Evolutionary conservation across 2,797 vertebrate genomes (phyloP).

Genomic region (Caiman crocodilus): DNA sequence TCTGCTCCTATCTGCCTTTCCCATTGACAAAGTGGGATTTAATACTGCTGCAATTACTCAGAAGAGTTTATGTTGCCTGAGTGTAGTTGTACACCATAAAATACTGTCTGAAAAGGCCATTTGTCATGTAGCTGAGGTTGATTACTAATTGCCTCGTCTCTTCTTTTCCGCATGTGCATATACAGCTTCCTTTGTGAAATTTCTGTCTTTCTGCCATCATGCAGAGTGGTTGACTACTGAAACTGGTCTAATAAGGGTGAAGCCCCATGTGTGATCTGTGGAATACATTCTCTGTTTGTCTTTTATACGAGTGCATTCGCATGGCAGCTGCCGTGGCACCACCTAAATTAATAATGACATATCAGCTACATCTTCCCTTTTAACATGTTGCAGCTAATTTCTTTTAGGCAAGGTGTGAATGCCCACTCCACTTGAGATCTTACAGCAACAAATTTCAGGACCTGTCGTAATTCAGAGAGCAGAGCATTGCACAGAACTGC

Average conservation of each 20-base stretch:
- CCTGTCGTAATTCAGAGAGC: conserved; percentile 45
- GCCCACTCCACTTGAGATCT: conserved; percentile 40
- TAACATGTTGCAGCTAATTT: conserved; percentile 71
- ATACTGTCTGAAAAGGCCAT: conserved; percentile 31
- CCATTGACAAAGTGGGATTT: background rate
- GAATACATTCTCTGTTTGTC: conserved; percentile 47
- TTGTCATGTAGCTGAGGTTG: conserved; percentile 27
- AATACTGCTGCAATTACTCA: conserved; percentile 14
- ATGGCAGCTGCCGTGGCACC: conserved; percentile 53
- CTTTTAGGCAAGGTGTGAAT: conserved; percentile 51
- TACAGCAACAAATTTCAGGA: conserved; percentile 42
- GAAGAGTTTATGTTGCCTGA: background rate
- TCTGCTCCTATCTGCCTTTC: background rate
- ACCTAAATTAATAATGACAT: conserved; percentile 76
- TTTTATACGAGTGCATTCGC: conserved; percentile 60
- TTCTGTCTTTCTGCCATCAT: conserved; percentile 30
- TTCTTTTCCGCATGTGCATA: conserved; percentile 10
- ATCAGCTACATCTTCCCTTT: conserved; percentile 56
- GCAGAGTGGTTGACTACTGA: conserved; percentile 51
- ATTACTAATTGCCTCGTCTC: conserved; percentile 32
- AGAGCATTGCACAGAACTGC: conserved; percentile 42
- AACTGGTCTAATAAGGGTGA: conserved; percentile 67
- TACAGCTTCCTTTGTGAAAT: conserved; percentile 48
- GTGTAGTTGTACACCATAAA: background rate
- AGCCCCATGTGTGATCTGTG: conserved; percentile 65